Base-by-base conservation (phyloP, 2,797 vertebrate genomes). In the Sciurus carolinensis region DNA sequence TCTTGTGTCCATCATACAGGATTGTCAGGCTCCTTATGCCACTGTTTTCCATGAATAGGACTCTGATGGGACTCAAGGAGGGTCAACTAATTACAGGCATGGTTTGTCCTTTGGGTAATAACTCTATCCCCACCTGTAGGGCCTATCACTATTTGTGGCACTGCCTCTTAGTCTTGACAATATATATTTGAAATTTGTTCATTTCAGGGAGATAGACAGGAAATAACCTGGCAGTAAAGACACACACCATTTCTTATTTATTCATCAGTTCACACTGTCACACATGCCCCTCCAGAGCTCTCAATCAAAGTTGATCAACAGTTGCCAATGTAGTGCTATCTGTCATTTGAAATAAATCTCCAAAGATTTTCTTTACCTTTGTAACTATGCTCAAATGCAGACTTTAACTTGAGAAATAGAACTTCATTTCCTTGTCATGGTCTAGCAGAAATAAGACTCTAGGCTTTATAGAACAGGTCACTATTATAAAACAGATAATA, bases 201-300 rank as follows among this genome's bases (percentile, higher is more conserved):
- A 77, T 90, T 90, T 73, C 17, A 50, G 39, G 22, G 44, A 93
- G 1, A 52, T 69, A 88, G 1, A 85, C 7, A 69, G 20, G 52
- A 69, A 95, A 64, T 82, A 95, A 87, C 22, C 57, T 93, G 11
- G 30, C 36, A 94, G 73, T 42, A 76, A 94, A 90, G n/a, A 94
- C 17, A 66, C 57, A 33, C 67, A 77, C 57, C 57, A 72, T 94
- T 83, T 95, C 14, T 92, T 94, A 80, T 89, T 85, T 97, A 93
- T 95, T 92, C 77, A 86, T 95, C 85, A 86, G 36, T 69, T 96
- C 50, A 44, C 13, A 47, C 28, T 94, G 81, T 92, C 81, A 94
- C 47, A 62, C 30, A 72, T 0, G 0, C n/a, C 15, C 64, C 7
- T 84, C 12, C 44, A 87, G 67, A 88, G 24, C 28, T 69, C 75